Evolutionary conservation across 1,140 invertebrate species (phyloP).

Genomic region (Halictus rubicundus): DNA sequence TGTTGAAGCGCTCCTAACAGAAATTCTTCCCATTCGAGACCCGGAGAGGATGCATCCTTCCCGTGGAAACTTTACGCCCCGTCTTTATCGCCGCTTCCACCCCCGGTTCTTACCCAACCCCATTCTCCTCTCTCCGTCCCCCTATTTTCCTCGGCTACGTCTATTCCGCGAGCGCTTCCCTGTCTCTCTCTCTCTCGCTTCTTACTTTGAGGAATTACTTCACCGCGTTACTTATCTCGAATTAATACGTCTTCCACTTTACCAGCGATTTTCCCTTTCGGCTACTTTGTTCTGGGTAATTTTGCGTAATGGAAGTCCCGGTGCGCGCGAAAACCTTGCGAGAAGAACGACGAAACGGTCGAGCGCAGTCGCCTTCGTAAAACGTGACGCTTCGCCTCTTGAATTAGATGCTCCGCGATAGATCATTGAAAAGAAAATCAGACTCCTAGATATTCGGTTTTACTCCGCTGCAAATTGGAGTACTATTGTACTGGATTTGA

Average conservation of each 20-base stretch:
- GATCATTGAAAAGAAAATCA: too few relatives aligned
- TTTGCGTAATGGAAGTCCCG: slow-evolving; percentile 40
- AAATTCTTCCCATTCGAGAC: slow-evolving; percentile 51
- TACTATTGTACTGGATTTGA: too few relatives aligned
- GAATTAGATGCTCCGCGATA: too few relatives aligned
- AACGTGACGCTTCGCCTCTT: too few relatives aligned
- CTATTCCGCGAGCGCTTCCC: background rate
- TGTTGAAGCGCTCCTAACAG: slow-evolving; percentile 42
- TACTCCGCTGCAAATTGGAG: too few relatives aligned
- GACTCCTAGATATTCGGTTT: too few relatives aligned
- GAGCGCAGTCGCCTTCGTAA: background rate
- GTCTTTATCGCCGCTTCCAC: slow-evolving; percentile 45
- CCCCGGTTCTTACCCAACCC: background rate
- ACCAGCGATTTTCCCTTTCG: slow-evolving; percentile 35
- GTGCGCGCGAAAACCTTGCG: slow-evolving; percentile 12
- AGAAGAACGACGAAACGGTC: slow-evolving; percentile 31
- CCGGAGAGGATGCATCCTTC: slow-evolving; percentile 41
- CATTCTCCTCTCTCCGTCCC: background rate
- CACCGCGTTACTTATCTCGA: slow-evolving; percentile 45
- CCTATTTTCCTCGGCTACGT: background rate
- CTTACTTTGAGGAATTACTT: slow-evolving; percentile 23
- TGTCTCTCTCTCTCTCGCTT: background rate
- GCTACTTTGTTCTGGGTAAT: slow-evolving; percentile 52
- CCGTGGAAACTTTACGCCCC: slow-evolving; percentile 27
- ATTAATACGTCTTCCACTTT: slow-evolving; percentile 49